Base-by-base conservation (phyloP, 2,888 invertebrate genomes). In the Cosmia pyralina region DNA sequence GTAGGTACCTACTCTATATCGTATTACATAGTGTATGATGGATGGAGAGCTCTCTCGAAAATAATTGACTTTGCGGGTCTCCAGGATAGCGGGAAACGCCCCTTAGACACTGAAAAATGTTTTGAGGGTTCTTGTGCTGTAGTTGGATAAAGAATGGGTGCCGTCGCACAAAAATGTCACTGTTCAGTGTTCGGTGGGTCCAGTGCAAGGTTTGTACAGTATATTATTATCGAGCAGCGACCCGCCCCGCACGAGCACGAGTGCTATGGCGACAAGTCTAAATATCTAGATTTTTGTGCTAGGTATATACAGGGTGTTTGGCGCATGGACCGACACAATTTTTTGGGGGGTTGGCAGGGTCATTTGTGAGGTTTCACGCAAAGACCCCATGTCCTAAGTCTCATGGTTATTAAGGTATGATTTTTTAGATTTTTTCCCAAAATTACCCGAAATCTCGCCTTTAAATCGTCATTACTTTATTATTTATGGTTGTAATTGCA, bases 51-150 rank as follows among this genome's bases (percentile, higher is more conserved):
- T 76, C 72, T 72, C 78, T 76, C 41, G n/a, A 63, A 58, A 58
- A 69, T 75, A 69, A 77, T 77, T 75, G 74, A 74, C 77, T 74
- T 74, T 52, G 57, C 44, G 48, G 50, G 17, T 52, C 69, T 77
- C 52, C 38, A 38, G 17, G 50, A 41, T 69, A 11, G 46, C 48
- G 75, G 44, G 44, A 28, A 69, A 74, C 41, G 22, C 17, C n/a
- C 7, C n/a, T 58, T n/a, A 17, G 13, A 22, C 22, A 77, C 50
- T 57, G 69, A 57, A 57, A 55, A 13, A 55, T 46, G 34, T 69
- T 58, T 44, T 8, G 15, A 69, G 50, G 22, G 59, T 53, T 22
- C 41, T 77, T 41, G 53, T 15, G 44, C 48, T 34, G 38, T 46
- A 15, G 58, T 28, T 19, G 11, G 38, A 8, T n/a, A 38, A 38